Evolutionary conservation across 2,888 invertebrate genomes (phyloP).

Genomic region (Drosophila imparisetae): DNA sequence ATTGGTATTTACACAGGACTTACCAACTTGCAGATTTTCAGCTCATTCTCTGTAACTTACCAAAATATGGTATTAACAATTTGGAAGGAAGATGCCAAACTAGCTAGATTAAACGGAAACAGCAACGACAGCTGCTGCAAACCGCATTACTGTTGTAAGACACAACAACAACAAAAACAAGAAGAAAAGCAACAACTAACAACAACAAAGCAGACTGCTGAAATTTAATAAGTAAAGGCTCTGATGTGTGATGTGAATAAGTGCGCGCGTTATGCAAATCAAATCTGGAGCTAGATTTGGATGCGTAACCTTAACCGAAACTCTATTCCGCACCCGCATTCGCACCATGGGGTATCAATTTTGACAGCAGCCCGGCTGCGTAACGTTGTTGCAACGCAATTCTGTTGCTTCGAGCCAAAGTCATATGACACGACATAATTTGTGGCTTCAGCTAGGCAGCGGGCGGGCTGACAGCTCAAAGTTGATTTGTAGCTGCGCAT

Average conservation of each 20-base stretch:
- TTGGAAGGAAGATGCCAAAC: not conserved
- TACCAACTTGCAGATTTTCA: not conserved
- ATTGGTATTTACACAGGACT: not conserved
- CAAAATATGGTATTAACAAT: not conserved
- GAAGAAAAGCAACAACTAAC: not conserved
- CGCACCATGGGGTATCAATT: conserved; percentile 5
- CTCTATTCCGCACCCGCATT: conserved; percentile 3
- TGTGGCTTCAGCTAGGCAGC: not conserved
- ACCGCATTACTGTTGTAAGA: not conserved
- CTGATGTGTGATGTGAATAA: not conserved
- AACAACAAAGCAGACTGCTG: not conserved
- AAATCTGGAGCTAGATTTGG: conserved; percentile 18
- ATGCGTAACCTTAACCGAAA: conserved; percentile 12
- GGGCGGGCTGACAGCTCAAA: not conserved
- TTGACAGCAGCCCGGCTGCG: conserved; percentile 29
- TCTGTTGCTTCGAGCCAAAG: not conserved
- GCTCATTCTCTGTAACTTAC: not conserved
- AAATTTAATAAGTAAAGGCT: conserved; percentile 22
- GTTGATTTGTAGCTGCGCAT: not conserved
- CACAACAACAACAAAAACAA: not conserved
- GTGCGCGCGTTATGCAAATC: conserved; percentile 14
- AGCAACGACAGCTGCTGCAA: conserved; percentile 1
- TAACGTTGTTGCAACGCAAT: conserved; percentile 1
- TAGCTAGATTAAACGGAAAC: not conserved
- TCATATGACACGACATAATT: not conserved